Base-by-base conservation (phyloP, 2,113 vertebrate species). In the Diglossa brunneiventris region DNA sequence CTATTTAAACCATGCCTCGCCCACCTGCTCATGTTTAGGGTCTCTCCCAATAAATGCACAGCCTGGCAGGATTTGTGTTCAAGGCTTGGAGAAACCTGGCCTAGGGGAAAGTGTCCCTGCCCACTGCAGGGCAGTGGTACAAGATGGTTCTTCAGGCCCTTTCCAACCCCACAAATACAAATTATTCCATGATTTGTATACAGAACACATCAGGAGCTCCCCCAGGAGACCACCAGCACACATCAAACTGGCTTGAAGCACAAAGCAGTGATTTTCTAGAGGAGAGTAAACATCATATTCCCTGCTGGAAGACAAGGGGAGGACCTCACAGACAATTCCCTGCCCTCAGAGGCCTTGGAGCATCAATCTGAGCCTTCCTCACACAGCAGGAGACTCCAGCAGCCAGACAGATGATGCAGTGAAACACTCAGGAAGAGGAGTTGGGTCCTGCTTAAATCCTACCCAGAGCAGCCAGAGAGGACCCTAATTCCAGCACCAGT, bases 1-100 rank as follows among this genome's bases (percentile, higher is more conserved):
- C 6, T 52, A 5, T n/a, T 77, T 46, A 55, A 23, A 55, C 5
- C 12, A 4, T 2, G 8, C 30, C 52, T 46, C 31, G 26, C 1
- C 0, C 12, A 42, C 41, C 1, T 66, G 27, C 21, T 64, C 27
- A 3, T 14, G 13, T 23, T 39, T 37, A 15, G 6, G 4, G 1
- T n/a, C 20, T 55, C 58, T 56, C 44, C 6, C 27, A 77, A 18
- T 37, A 62, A 74, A 49, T 2, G 17, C 37, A 33, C 7, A 33
- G 7, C 22, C n/a, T 41, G 50, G 23, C 24, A 75, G 47, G 22
- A 49, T 75, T 67, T 61, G 20, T 68, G 28, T 8, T 16, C 30
- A 21, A n/a, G n/a, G 16, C 46, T 26, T 46, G 33, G 46, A n/a
- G 52, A 15, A 52, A 9, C 19, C 23, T 30, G 23, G 19, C 18